Base-by-base conservation (phyloP, 2,113 vertebrate genomes). In the Clarias gariepinus region DNA sequence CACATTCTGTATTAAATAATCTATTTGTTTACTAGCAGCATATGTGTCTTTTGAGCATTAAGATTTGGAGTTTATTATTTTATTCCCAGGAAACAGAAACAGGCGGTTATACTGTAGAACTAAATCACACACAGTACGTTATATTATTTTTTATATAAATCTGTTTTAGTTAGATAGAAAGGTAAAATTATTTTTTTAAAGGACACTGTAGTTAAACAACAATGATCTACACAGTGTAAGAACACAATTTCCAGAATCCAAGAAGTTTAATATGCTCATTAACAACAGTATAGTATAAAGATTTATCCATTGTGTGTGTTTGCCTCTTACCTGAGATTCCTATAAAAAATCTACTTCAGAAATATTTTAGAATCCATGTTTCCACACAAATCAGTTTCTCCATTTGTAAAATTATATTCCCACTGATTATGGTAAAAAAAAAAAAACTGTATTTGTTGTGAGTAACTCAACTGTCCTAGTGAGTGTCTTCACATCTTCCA, bases 321-420 rank as follows among this genome's bases (percentile, higher is more conserved):
- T 21, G 15, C 11, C n/a, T 33, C 86, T 89, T 85, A 95, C 95
- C 93, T 93, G 89, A 89, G 82, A 61, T 84, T 71, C 85, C 30
- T 76, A 86, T 82, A 63, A 79, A 68, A 80, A 47, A 23, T 30
- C 33, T 28, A 5, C 25, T 23, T 74, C 63, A 12, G 68, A 76
- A 86, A 84, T 89, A 85, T 91, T 90, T 91, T 9, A 80, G 23
- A 85, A 78, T 84, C 63, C 81, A 36, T 36, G 57, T 16, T 76
- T 80, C 36, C 61, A 68, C n/a, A 25, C 53, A 74, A 61, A 68
- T 61, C 58, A 69, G 28, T 58, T 64, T 41, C 52, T 47, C 66
- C 86, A 89, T 89, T 85, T 63, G 30, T 47, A 73, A 21, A 57
- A 28, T 12, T 0, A 13, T 66, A 53, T 69, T 18, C 10, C 23